phyloP scores from a whole-genome alignment of 2,888 invertebrate genomes.

The Drosophila maculinotata region DNA sequence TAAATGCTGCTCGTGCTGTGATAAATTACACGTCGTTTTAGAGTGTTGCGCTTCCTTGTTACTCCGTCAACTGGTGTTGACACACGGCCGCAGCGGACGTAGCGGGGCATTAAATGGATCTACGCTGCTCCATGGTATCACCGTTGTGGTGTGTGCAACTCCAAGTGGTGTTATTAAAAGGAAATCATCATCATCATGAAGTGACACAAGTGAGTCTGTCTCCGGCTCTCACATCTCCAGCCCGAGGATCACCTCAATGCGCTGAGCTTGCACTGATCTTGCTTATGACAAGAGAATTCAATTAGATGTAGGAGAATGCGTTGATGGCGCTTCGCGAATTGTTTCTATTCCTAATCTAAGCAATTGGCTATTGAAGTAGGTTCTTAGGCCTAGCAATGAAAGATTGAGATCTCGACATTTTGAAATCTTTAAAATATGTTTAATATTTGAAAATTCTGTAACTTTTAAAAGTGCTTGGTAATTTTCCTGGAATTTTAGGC shows the following conservation, averaged over 20 bases:
- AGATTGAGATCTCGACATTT: too few species aligned
- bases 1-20: slow-evolving; percentile 82
- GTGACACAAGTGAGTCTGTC: slow-evolving; percentile 59
- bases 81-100: slow-evolving; percentile 55
- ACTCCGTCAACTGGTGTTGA: slow-evolving; percentile 80
- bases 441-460: too few species aligned
- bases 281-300: slow-evolving; percentile 73
- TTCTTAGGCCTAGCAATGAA: too few species aligned
- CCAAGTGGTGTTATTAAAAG: slow-evolving; percentile 83
- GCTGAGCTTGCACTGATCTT: slow-evolving; percentile 46
- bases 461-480: too few species aligned
- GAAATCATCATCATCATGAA: slow-evolving; percentile 83
- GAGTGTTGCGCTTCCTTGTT: slow-evolving; percentile 84
- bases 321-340: slow-evolving; percentile 24
- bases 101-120: slow-evolving; percentile 53
- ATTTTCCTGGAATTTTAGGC: too few species aligned
- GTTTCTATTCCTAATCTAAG: not conserved
- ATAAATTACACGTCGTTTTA: slow-evolving; percentile 83
- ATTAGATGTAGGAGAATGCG: slow-evolving; percentile 52
- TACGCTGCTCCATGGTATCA: slow-evolving; percentile 16
- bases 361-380: not conserved
- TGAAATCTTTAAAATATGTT: too few species aligned
- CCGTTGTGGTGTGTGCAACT: slow-evolving; percentile 27
- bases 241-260: slow-evolving; percentile 37
- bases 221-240: slow-evolving; percentile 4